Percentiles rank a stretch among this genome's conserved stretches.
Evolutionary conservation across 2,113 vertebrate genomes (phyloP).

Genomic region (Rattus norvegicus): DNA sequence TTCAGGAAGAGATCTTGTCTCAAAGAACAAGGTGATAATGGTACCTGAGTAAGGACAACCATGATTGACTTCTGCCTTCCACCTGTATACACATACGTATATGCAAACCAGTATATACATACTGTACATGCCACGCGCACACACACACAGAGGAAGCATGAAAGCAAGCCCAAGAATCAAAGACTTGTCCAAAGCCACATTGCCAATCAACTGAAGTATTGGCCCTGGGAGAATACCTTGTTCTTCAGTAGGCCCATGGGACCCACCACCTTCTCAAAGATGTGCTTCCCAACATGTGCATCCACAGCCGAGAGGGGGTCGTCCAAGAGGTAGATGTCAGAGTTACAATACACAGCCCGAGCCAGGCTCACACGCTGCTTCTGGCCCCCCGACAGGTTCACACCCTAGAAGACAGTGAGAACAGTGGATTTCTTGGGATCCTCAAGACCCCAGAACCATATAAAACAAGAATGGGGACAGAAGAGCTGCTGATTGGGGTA

Average conservation of each 20-base stretch:
- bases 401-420: slow-evolving; percentile 87
- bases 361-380: slow-evolving; percentile 97
- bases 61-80: not conserved
- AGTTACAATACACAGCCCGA: slow-evolving; percentile 92
- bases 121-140: not conserved
- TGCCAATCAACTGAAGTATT: not conserved
- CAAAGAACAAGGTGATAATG: not conserved
- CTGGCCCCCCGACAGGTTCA: slow-evolving; percentile 97
- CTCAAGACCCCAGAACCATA: accelerated
- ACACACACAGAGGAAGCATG: not conserved
- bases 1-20: not conserved
- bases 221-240: slow-evolving; percentile 86
- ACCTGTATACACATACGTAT: not conserved
- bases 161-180: not conserved
- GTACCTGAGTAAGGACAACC: not conserved
- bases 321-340: slow-evolving; percentile 92
- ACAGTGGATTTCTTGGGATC: not conserved
- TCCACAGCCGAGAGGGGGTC: slow-evolving; percentile 97
- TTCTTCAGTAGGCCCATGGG: slow-evolving; percentile 93
- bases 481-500: not conserved
- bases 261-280: slow-evolving; percentile 96
- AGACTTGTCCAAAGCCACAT: not conserved
- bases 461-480: not conserved
- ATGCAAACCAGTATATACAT: not conserved
- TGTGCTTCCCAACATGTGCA: slow-evolving; percentile 96